Base-by-base conservation (phyloP, 1,140 invertebrate genomes). In the Antheraea mylitta region DNA sequence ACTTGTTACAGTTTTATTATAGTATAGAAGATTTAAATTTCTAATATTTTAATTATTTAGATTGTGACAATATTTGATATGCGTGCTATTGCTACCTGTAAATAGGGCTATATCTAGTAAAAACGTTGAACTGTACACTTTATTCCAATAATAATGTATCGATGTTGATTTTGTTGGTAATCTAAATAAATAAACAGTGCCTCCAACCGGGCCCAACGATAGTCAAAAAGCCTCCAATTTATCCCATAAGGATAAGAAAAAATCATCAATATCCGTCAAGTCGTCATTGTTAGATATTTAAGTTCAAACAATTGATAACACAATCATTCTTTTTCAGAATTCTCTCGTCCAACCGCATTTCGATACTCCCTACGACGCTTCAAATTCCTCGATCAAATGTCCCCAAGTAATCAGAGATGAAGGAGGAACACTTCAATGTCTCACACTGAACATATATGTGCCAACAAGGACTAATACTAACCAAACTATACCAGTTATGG, bases 401-500 rank as follows among this genome's bases (percentile, higher is more conserved):
- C 78, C 78, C 3, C 78, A 80, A 73, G 63, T 67, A 4, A 16
- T 45, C 16, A 1, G 64, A 13, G 61, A 36, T 7, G 30, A 45
- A 11, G 66, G 67, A 3, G 80, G 81, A 18, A 63, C 37, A 0
- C 72, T 81, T 30, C 81, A 87, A 72, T 83, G 82, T 67, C 75
- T 87, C 4, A 73, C 73, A 9, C 70, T 87, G 0, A 83, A 87
- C 60, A 79, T 87, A 5, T 83, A 77, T 62, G 79, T 81, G 0
- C 85, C 85, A n/a, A 65, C 70, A 18, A 67, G 64, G 18, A 59
- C 30, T 13, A 62, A 19, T 5, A 18, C 16, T 9, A 58, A 67
- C 13, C 60, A 66, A 10, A 61, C 59, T 36, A 65, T 80, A 8
- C 94, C 96, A 0, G 95, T 96, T 0, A 93, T 96, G 85, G 93